Base-by-base conservation (phyloP, 2,797 vertebrate species). In the Spinus pinus region DNA sequence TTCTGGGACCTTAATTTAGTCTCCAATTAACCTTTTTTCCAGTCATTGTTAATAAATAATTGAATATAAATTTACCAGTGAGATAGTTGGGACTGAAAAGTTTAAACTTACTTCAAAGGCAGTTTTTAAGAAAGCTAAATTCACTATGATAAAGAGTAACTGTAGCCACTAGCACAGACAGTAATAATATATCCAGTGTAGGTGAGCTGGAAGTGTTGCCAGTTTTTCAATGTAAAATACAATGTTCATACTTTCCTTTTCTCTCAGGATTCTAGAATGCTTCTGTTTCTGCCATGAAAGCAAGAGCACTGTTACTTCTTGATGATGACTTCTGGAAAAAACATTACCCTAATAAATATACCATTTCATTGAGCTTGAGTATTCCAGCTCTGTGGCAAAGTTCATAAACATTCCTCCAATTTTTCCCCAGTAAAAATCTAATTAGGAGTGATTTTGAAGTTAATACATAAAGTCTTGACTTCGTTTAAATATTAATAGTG, bases 281-380 rank as follows among this genome's bases (percentile, higher is more conserved):
- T 91, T 37, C 90, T 94, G 86, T 91, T 97, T 89, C 94, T 92
- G 69, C 85, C 81, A 58, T 94, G 84, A 93, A 91, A 90, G 91
- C 57, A 60, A 51, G 37, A 85, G 61, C 0, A 31, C 64, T 92
- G 39, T 91, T 73, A 49, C 24, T 90, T 87, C 88, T 94, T 93
- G 73, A 67, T 51, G 87, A 47, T 74, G 78, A 72, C 46, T 82
- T 83, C 88, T 97, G 94, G 83, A 81, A 92, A 94, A 94, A 69
- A 37, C 60, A 87, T 97, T 95, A 89, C 30, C 61, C 50, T 88
- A 87, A 61, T 25, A 94, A 93, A 90, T 94, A 84, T 13, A 61
- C 46, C 70, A 16, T 87, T 96, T 94, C 90, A 90, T 65, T 91
- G 66, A 92, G 65, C 73, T 69, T 82, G 41, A 92, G 53, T 92